These are phyloP conservation scores for Neocloeon triangulifer DNA, from an alignment of 1,140 invertebrate species.

Conservation along the genomic window DNA sequence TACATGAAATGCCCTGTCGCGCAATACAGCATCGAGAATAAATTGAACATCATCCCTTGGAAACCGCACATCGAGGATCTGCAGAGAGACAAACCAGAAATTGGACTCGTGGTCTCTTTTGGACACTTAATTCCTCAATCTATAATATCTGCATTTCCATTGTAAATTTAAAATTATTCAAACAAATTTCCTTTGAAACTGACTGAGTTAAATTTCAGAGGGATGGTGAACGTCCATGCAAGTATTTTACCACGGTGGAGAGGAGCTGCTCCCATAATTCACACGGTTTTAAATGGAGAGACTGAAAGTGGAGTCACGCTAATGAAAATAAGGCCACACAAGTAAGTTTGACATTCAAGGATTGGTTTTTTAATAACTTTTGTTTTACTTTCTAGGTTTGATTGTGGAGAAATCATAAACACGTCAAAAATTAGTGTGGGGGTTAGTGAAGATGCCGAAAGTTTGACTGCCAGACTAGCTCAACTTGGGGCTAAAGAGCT, in stretches of 20 bases:
- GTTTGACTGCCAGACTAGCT: constrained; percentile 40
- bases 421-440: constrained; percentile 35
- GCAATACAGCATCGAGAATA: constrained; percentile 23
- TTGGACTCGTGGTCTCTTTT: constrained; percentile 48
- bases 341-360: constrained; percentile 17
- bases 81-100: constrained; percentile 22
- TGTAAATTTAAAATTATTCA: too few species aligned
- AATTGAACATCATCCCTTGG: constrained; percentile 28
- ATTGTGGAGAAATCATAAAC: constrained; percentile 58
- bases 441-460: constrained; percentile 32
- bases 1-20: constrained; percentile 14
- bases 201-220: constrained; percentile 40
- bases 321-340: constrained; percentile 66
- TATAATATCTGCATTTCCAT: constrained; percentile 34
- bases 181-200: too few species aligned
- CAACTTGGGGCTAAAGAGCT: constrained; percentile 42
- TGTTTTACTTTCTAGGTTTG: constrained; percentile 33
- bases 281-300: constrained; percentile 70
- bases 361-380: constrained; percentile 6
- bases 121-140: constrained; percentile 38
- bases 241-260: constrained; percentile 81
- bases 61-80: constrained; percentile 17
- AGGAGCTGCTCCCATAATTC: constrained; percentile 68
- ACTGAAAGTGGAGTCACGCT: constrained; percentile 60
- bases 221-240: constrained; percentile 79